phyloP scores from a whole-genome alignment of 2,888 invertebrate species.

The Parnassius smintheus region DNA sequence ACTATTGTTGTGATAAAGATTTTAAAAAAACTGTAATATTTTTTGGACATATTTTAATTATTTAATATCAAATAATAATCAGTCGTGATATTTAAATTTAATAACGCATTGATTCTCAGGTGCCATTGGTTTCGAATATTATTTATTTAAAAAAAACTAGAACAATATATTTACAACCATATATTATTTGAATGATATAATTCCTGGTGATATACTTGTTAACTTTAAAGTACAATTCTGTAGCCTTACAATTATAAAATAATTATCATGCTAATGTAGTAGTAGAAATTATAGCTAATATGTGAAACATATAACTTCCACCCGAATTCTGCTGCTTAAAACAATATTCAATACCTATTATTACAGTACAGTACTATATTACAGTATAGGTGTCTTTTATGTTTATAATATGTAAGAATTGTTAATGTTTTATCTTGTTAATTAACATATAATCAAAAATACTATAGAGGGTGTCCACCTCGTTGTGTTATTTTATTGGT shows the following conservation, averaged over 20 bases:
- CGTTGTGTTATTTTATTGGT: too few relatives aligned
- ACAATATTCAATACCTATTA: too few relatives aligned
- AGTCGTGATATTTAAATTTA: too few relatives aligned
- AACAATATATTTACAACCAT: background rate
- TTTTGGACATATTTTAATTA: too few relatives aligned
- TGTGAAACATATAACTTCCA: too few relatives aligned
- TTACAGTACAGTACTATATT: too few relatives aligned
- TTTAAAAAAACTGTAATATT: too few relatives aligned
- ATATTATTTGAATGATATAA: slow-evolving; percentile 9
- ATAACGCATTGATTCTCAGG: slow-evolving; percentile 40
- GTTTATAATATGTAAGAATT: too few relatives aligned
- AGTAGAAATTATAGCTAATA: slow-evolving; percentile 28
- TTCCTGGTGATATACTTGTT: slow-evolving; percentile 33
- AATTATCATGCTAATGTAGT: slow-evolving; percentile 34
- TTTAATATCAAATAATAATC: too few relatives aligned
- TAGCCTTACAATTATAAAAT: slow-evolving; percentile 66
- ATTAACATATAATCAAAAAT: background rate
- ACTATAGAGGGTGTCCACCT: background rate
- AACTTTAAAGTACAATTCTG: slow-evolving; percentile 69
- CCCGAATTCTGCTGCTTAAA: too few relatives aligned
- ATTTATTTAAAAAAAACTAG: slow-evolving; percentile 22
- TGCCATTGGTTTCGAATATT: slow-evolving; percentile 57
- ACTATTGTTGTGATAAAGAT: too few relatives aligned
- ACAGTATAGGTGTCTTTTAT: too few relatives aligned
- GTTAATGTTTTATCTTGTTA: background rate